phyloP scores from a whole-genome alignment of 2,888 invertebrate species.

The Leptopilina drosophilae region DNA sequence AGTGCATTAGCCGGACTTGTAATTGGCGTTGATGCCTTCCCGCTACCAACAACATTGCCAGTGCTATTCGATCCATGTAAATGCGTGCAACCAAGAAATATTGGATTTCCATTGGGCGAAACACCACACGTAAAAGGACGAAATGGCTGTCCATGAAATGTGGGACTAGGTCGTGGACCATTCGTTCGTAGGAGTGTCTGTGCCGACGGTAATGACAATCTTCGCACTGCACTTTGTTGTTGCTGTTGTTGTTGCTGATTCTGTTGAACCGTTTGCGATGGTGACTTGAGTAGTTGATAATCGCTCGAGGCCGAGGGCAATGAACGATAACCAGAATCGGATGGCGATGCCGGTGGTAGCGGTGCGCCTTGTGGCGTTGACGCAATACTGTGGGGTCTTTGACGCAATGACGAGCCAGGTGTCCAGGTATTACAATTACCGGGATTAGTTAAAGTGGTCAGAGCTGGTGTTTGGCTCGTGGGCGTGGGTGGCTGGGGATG shows the following conservation, averaged over 20 bases:
- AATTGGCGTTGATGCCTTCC: constrained; percentile 69
- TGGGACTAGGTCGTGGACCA: constrained; percentile 81
- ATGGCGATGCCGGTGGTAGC: constrained; percentile 75
- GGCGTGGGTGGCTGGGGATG: constrained; percentile 79
- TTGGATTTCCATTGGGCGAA: constrained; percentile 76
- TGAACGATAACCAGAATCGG: constrained; percentile 78
- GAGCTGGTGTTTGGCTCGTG: constrained; percentile 72
- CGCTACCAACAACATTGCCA: constrained; percentile 56
- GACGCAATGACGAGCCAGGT: constrained; percentile 65
- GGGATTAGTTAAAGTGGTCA: constrained; percentile 67
- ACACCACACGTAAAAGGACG: constrained; percentile 76
- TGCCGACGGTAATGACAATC: constrained; percentile 79
- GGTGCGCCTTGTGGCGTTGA: constrained; percentile 65
- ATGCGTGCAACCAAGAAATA: constrained; percentile 78
- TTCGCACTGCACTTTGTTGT: constrained; percentile 78
- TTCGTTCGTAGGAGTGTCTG: constrained; percentile 77
- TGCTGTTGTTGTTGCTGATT: constrained; percentile 51
- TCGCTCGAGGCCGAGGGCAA: constrained; percentile 82
- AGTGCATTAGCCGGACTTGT: constrained; percentile 72
- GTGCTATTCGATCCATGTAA: constrained; percentile 69
- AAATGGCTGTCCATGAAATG: constrained; percentile 81
- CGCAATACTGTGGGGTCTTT: constrained; percentile 74
- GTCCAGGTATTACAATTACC: constrained; percentile 72
- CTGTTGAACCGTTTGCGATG: constrained; percentile 57
- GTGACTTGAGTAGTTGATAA: constrained; percentile 80